Conservation (phyloP, 2,888 invertebrate genomes). For the Hesperia comma region DNA sequence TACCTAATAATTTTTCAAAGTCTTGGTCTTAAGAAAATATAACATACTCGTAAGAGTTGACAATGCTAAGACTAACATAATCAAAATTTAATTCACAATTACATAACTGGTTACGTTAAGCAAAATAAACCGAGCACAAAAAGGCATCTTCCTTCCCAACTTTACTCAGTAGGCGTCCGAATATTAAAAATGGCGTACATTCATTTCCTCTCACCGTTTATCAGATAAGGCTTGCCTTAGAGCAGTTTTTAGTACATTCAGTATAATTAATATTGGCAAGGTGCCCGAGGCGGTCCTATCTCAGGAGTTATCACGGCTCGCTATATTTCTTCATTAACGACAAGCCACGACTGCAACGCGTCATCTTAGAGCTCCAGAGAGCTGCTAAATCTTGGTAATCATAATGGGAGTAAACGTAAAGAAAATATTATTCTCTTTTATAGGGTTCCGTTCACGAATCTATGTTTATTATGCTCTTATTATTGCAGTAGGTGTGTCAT, state of each 20-base stretch:
- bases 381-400: slow-evolving; percentile 47
- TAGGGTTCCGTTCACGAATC: too few relatives aligned
- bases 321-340: slow-evolving; percentile 82
- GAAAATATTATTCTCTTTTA: neutral
- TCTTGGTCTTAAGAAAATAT: neutral
- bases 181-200: slow-evolving; percentile 37
- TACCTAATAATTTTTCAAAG: neutral
- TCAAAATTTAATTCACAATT: too few relatives aligned
- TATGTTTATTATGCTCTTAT: too few relatives aligned
- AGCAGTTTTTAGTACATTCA: slow-evolving; percentile 42
- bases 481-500: too few relatives aligned
- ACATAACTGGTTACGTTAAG: too few relatives aligned
- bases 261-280: slow-evolving; percentile 69
- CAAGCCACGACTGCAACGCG: slow-evolving; percentile 60
- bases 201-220: slow-evolving; percentile 38
- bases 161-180: slow-evolving; percentile 22
- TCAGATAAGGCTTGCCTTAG: slow-evolving; percentile 44
- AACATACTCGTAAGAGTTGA: too few relatives aligned
- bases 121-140: neutral
- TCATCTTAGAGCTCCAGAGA: slow-evolving; percentile 59
- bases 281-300: slow-evolving; percentile 66
- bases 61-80: too few relatives aligned
- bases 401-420: slow-evolving; percentile 12
- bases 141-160: slow-evolving; percentile 14
- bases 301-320: slow-evolving; percentile 69